Evolutionary conservation across 2,797 vertebrate species (phyloP).

Genomic region (Spondyliosoma cantharus): DNA sequence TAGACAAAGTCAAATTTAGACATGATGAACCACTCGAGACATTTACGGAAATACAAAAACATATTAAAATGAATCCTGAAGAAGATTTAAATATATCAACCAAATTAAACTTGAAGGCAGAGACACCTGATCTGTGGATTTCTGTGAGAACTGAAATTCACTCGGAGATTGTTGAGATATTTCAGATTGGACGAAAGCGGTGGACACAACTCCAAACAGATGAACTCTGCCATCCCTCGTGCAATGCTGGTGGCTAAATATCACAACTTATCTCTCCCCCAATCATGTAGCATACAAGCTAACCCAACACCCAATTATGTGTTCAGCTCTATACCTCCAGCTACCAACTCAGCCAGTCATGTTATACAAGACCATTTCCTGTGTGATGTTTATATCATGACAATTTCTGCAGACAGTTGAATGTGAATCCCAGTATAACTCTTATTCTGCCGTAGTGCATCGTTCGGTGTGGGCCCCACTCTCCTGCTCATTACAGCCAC

Average conservation of each 20-base stretch:
- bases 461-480: not conserved
- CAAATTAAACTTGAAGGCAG: too few species aligned
- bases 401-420: not conserved
- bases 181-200: not conserved
- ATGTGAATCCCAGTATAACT: not conserved
- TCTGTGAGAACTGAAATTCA: not conserved
- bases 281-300: not conserved
- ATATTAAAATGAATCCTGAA: too few species aligned
- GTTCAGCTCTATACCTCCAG: not conserved
- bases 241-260: too few species aligned
- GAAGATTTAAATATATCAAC: too few species aligned
- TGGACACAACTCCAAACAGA: too few species aligned
- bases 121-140: too few species aligned
- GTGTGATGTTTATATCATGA: not conserved
- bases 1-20: too few species aligned
- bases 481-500: conserved; percentile 59
- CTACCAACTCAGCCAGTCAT: not conserved
- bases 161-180: not conserved
- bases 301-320: not conserved
- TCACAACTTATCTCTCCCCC: not conserved
- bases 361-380: not conserved
- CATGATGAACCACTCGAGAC: too few species aligned
- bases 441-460: conserved; percentile 1
- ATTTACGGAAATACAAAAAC: too few species aligned
- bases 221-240: not conserved